These are phyloP conservation scores for Diadromus collaris DNA, from an alignment of 2,888 invertebrate species.

Conservation along the genomic window DNA sequence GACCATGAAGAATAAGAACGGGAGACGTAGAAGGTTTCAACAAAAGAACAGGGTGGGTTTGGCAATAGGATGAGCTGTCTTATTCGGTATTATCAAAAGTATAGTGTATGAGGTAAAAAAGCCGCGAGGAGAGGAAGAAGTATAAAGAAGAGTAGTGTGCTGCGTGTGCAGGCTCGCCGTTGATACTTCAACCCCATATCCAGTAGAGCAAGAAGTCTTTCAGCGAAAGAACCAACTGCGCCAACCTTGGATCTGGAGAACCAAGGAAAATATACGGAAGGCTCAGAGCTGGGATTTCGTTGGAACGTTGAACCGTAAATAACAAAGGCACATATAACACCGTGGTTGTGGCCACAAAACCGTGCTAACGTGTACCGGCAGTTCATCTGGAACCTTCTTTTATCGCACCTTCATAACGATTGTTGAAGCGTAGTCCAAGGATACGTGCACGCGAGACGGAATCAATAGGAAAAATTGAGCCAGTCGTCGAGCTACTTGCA, in stretches of 20 bases:
- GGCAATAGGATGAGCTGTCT: slow-evolving; percentile 14
- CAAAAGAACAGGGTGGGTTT: neutral
- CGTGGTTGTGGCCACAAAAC: neutral
- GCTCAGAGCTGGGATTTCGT: slow-evolving; percentile 40
- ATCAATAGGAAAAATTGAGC: neutral
- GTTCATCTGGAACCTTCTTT: neutral
- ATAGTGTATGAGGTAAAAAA: slow-evolving; percentile 19
- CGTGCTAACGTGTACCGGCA: neutral
- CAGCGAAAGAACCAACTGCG: slow-evolving; percentile 2
- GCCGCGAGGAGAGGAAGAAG: neutral
- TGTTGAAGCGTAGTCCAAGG: neutral
- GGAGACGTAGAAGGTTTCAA: neutral
- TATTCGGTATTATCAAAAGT: slow-evolving; percentile 16
- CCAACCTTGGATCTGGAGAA: neutral
- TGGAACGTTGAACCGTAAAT: slow-evolving; percentile 45
- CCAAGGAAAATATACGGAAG: slow-evolving; percentile 6
- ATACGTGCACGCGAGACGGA: neutral
- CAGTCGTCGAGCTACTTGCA: slow-evolving; percentile 1
- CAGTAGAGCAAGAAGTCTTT: slow-evolving; percentile 14
- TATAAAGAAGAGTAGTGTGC: slow-evolving; percentile 1
- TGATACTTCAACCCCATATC: slow-evolving; percentile 36
- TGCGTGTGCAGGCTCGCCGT: neutral
- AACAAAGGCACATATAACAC: neutral
- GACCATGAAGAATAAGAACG: slow-evolving; percentile 3
- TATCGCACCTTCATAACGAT: neutral